phyloP scores from a whole-genome alignment of 2,888 invertebrate genomes.

The Gortyna flavago region DNA sequence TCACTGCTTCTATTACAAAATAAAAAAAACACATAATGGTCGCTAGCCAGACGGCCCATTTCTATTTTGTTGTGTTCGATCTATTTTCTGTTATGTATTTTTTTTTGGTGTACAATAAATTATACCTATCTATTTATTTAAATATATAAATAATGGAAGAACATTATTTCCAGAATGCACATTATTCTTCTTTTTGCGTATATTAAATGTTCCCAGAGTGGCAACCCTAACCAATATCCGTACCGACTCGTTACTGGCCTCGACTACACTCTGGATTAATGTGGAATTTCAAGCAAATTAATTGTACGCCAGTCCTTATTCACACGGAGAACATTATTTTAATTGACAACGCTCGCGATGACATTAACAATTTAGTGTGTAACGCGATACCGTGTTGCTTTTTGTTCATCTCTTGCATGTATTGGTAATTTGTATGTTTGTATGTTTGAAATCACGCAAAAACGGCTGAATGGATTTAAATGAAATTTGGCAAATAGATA shows the following conservation, averaged over 20 bases:
- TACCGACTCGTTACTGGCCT: slow-evolving; percentile 56
- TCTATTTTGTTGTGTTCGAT: too few species aligned
- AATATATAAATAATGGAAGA: background rate
- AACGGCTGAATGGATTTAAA: background rate
- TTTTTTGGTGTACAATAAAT: too few species aligned
- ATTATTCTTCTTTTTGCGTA: background rate
- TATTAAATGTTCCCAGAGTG: background rate
- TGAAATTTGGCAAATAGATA: background rate
- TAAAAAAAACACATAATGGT: background rate
- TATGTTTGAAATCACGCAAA: background rate
- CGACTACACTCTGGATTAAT: slow-evolving; percentile 71
- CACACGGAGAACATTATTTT: slow-evolving; percentile 71
- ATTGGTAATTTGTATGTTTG: background rate
- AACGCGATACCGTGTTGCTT: slow-evolving; percentile 37
- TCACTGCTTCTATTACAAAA: background rate
- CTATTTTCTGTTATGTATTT: too few species aligned
- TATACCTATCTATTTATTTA: too few species aligned
- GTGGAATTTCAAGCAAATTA: slow-evolving; percentile 79
- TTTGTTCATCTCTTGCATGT: slow-evolving; percentile 11
- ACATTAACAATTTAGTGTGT: slow-evolving; percentile 66
- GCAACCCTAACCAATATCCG: slow-evolving; percentile 39
- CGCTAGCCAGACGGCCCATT: too few species aligned
- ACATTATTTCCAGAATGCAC: background rate
- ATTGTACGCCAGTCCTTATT: slow-evolving; percentile 73
- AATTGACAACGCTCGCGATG: slow-evolving; percentile 73